A percentile compares a stretch with the other conserved stretches of the same genome.
phyloP scores from a whole-genome alignment of 2,888 invertebrate genomes.

The Cremastinae sp. region DNA sequence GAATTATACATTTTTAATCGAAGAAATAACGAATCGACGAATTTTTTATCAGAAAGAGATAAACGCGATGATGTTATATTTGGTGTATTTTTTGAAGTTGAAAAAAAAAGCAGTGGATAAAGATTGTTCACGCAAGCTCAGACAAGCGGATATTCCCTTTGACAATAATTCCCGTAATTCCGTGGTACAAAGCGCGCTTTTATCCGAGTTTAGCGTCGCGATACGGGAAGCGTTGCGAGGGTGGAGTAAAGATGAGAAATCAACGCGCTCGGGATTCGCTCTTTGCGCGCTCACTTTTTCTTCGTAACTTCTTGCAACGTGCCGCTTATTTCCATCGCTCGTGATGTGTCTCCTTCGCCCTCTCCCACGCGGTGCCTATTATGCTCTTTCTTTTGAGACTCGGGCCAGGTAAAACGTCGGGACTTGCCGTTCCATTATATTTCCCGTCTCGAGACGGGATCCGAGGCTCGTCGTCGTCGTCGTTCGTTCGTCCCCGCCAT shows the following conservation, averaged over 20 bases:
- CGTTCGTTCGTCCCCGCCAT: slow-evolving; percentile 55
- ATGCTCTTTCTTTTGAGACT: slow-evolving; percentile 53
- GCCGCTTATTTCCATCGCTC: slow-evolving; percentile 17
- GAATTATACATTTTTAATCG: too few relatives aligned
- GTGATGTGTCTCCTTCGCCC: not conserved
- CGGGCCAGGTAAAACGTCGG: slow-evolving; percentile 59
- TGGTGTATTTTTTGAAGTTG: slow-evolving; percentile 6
- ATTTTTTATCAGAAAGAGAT: too few relatives aligned
- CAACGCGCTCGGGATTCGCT: slow-evolving; percentile 43
- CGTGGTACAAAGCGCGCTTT: slow-evolving; percentile 53
- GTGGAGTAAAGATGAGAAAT: slow-evolving; percentile 49
- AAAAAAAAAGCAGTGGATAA: not conserved
- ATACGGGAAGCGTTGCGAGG: slow-evolving; percentile 12
- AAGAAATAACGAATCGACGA: too few relatives aligned
- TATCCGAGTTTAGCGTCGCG: slow-evolving; percentile 56
- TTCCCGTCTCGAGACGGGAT: slow-evolving; percentile 61
- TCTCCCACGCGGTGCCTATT: not conserved
- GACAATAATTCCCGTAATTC: slow-evolving; percentile 58
- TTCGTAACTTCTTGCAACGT: slow-evolving; percentile 44
- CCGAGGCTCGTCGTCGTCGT: slow-evolving; percentile 49
- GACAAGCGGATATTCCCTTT: slow-evolving; percentile 57
- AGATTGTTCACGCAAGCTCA: slow-evolving; percentile 20
- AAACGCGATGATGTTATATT: too few relatives aligned
- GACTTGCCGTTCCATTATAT: slow-evolving; percentile 65
- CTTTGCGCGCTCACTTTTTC: slow-evolving; percentile 38